Evolutionary conservation across 2,888 invertebrate genomes (phyloP).

Genomic region (Pecten maximus): DNA sequence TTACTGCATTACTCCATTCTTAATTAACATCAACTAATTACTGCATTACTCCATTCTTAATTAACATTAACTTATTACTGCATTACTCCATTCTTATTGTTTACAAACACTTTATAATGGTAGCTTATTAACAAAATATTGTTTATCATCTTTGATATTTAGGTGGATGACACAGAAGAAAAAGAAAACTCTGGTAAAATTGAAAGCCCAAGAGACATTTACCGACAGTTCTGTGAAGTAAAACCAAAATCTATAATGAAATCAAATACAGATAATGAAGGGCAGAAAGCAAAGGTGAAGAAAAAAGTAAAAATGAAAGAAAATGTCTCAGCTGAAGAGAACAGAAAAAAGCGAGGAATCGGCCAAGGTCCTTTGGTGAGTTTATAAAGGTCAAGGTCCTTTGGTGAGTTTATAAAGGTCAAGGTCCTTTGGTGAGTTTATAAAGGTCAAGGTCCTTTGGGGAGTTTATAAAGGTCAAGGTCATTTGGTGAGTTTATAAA

Average conservation of each 20-base stretch:
- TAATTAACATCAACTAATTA: no score
- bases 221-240: constrained; percentile 54
- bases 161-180: constrained; percentile 3
- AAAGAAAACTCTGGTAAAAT: constrained; percentile 22
- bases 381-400: not conserved
- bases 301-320: constrained; percentile 52
- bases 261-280: constrained; percentile 43
- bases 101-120: no score
- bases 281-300: constrained; percentile 45
- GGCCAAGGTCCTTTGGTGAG: constrained; percentile 3
- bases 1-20: no score
- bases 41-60: no score
- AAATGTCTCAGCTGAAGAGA: constrained; percentile 51
- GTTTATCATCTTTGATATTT: not conserved
- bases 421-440: not conserved
- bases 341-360: not conserved
- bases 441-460: not conserved
- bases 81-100: no score
- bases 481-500: not conserved
- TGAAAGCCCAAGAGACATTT: constrained; percentile 69
- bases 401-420: not conserved
- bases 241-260: constrained; percentile 71
- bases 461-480: not conserved
- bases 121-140: not conserved
- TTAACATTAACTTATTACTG: no score